Base-by-base conservation (phyloP, 2,113 vertebrate species). In the Hiodon alosoides region DNA sequence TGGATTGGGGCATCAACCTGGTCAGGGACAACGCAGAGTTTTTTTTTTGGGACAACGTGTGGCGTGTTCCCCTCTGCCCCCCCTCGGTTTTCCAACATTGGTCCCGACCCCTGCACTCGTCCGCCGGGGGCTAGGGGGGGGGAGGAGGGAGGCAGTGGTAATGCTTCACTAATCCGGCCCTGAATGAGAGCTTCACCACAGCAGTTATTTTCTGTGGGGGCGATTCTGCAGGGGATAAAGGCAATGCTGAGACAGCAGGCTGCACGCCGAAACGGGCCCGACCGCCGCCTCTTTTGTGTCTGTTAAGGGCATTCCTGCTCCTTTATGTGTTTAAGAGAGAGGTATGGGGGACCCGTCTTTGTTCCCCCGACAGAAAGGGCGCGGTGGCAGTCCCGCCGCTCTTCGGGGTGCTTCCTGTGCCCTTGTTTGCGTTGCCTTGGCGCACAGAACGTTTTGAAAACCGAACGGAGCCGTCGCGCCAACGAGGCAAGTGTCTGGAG, bases 161-260 rank as follows among this genome's bases (percentile, higher is more conserved):
- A 88, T 73, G 70, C 83, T 81, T 67, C 59, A 78, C 86, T 92
- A 92, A 95, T 93, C 92, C 89, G 0, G 0, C 71, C 0, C 76
- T 88, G 86, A 92, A 92, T 82, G 87, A 88, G 87, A 90, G 85
- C 83, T 88, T 85, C 83, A 77, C 72, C 75, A 47, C 83, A 89
- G 88, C 87, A 89, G 57, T 84, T 88, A 85, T 89, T 89, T 88
- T 88, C 86, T 90, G 83, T 87, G 85, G 84, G 82, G 83, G 77
- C 74, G 82, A 86, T 86, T 83, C 84, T 79, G 79, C 72, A 60
- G 74, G 78, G 81, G 86, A 88, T 79, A 82, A 89, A 79, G 75
- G 65, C 72, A 78, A 59, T 72, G 89, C 90, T 92, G 89, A 93
- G 87, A 73, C 83, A 87, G 84, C 87, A 85, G 13, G 77, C 77